phyloP scores from a whole-genome alignment of 2,888 invertebrate species.

The Diarsia rubi region DNA sequence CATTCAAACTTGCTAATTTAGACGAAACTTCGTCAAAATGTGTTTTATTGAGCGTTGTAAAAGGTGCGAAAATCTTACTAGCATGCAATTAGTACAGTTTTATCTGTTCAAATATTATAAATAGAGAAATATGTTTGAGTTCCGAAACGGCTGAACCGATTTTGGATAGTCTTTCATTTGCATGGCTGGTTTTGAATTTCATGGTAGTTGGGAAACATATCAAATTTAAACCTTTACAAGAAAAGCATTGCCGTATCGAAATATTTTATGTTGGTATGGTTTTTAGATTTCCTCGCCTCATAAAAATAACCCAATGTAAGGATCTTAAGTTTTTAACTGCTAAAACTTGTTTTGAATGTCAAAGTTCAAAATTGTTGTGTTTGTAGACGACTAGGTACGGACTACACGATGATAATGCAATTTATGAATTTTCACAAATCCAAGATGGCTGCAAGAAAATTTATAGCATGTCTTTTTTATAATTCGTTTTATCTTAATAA shows the following conservation, averaged over 20 bases:
- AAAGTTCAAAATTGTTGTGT: slow-evolving; percentile 8
- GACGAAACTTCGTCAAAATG: slow-evolving; percentile 66
- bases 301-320: slow-evolving; percentile 25
- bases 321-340: not conserved
- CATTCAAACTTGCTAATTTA: slow-evolving; percentile 68
- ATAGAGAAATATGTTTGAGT: slow-evolving; percentile 59
- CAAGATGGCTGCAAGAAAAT: slow-evolving; percentile 20
- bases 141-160: slow-evolving; percentile 45
- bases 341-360: slow-evolving; percentile 1
- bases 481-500: slow-evolving; percentile 43
- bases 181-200: slow-evolving; percentile 54
- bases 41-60: slow-evolving; percentile 64
- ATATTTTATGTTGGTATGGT: slow-evolving; percentile 43
- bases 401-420: not conserved
- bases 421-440: slow-evolving; percentile 5
- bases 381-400: not conserved
- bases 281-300: slow-evolving; percentile 30
- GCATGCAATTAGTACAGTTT: slow-evolving; percentile 67
- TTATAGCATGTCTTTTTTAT: slow-evolving; percentile 15
- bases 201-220: slow-evolving; percentile 42
- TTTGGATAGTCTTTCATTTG: slow-evolving; percentile 35
- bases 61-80: slow-evolving; percentile 69
- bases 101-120: slow-evolving; percentile 67
- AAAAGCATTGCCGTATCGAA: slow-evolving; percentile 37
- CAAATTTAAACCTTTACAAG: slow-evolving; percentile 18